These are phyloP conservation scores for Pogonomyrmex californicus DNA, from an alignment of 1,140 invertebrate genomes.

Conservation along the genomic window DNA sequence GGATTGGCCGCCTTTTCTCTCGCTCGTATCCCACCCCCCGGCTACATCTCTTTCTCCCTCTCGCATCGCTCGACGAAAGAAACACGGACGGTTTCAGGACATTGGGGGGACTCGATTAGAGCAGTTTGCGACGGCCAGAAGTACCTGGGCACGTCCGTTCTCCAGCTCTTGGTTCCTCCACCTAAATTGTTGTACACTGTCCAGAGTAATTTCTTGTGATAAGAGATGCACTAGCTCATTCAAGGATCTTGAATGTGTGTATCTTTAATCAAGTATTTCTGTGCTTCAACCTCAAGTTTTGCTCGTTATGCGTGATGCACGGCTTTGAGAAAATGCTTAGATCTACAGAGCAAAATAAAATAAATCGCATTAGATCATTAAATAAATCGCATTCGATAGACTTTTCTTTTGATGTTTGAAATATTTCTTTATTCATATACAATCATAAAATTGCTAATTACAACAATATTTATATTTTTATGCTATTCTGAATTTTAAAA, in stretches of 20 bases:
- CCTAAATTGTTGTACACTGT: constrained; percentile 64
- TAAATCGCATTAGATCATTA: background rate
- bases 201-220: constrained; percentile 47
- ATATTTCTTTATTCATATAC: background rate
- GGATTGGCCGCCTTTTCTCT: constrained; percentile 75
- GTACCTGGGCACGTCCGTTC: constrained; percentile 61
- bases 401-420: background rate
- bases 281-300: constrained; percentile 10
- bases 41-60: constrained; percentile 21
- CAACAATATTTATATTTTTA: background rate
- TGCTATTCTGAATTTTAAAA: background rate
- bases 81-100: constrained; percentile 67
- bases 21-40: constrained; percentile 33
- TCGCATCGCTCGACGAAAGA: constrained; percentile 44
- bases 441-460: background rate
- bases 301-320: constrained; percentile 11
- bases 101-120: constrained; percentile 72
- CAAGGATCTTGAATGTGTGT: constrained; percentile 41
- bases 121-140: constrained; percentile 68
- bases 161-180: constrained; percentile 39
- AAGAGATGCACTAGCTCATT: constrained; percentile 13
- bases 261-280: constrained; percentile 57
- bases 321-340: constrained; percentile 17
- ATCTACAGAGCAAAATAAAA: background rate
- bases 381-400: background rate